Base-by-base conservation (phyloP, 1,140 invertebrate genomes). In the Orussus abietinus region DNA sequence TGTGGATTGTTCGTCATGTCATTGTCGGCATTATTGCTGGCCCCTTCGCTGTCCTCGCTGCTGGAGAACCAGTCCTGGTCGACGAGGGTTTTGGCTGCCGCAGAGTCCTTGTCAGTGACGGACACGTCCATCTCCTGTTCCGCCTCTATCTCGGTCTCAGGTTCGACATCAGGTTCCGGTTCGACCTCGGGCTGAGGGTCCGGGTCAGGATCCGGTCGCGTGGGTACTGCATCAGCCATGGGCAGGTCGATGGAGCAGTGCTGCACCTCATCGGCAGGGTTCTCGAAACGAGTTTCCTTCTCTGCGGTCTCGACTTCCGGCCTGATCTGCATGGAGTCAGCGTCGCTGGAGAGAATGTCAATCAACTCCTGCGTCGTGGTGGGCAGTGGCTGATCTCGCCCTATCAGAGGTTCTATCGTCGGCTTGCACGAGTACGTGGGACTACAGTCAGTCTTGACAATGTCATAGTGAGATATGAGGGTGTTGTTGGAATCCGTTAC, bases 381-480 rank as follows among this genome's bases (percentile, higher is more conserved):
- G 39, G 70, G 65, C 39, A 70, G 49, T 30, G 64, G 60, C 32
- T 71, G 62, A 39, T 70, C 61, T 9, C 60, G 61, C 1, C 64
- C 62, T 11, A 66, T 65, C 19, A 63, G 41, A 5, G 62, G 64
- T 38, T 71, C 65, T 13, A 63, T 53, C n/a, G 49, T 36, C n/a
- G 57, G 41, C 32, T 68, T 67, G 7, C 54, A 51, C 14, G 43
- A 34, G 39, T 51, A 57, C 1, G 33, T 54, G 21, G 66, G 50
- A 41, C 55, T 54, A 41, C 59, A 60, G 35, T 72, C 69, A 66
- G 70, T 70, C 66, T 72, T 73, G 42, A 73, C 72, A 53, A 75
- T 75, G 41, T 76, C 77, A 29, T 80, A 74, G 54, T 80, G 78
- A 46, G 78, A 77, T 49, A 77, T 76, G 17, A 75, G 71, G 11